These are phyloP conservation scores for Caranx ignobilis DNA, from an alignment of 2,113 vertebrate species.

Conservation along the genomic window DNA sequence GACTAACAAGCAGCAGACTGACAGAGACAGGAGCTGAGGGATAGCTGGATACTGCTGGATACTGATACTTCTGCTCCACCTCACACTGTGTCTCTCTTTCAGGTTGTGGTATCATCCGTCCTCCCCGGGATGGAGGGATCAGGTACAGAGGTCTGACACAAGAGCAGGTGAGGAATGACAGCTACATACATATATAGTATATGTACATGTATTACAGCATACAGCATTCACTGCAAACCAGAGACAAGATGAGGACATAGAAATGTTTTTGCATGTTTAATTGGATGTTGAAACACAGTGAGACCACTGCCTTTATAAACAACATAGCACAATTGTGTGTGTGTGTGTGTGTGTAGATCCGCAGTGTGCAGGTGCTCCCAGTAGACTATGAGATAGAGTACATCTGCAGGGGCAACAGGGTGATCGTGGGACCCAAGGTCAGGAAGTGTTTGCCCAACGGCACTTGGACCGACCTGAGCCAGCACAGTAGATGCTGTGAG, in stretches of 20 bases:
- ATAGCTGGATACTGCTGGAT: too few species aligned
- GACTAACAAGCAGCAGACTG: background rate
- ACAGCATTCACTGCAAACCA: too few species aligned
- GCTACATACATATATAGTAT: too few species aligned
- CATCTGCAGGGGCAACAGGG: slow-evolving; percentile 89
- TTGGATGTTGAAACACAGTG: too few species aligned
- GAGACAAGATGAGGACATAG: too few species aligned
- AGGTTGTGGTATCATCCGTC: slow-evolving; percentile 91
- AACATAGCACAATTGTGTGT: background rate
- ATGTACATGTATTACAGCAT: too few species aligned
- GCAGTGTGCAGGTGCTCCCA: slow-evolving; percentile 87
- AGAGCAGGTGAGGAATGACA: slow-evolving; percentile 83
- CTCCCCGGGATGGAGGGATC: slow-evolving; percentile 91
- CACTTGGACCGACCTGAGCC: slow-evolving; percentile 89
- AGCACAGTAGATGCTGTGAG: slow-evolving; percentile 89
- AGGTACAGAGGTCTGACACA: slow-evolving; percentile 91
- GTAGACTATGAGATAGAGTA: slow-evolving; percentile 95
- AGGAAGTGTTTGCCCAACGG: slow-evolving; percentile 90
- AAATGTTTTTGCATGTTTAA: too few species aligned
- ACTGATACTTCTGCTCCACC: background rate
- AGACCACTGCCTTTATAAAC: background rate
- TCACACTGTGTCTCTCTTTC: slow-evolving; percentile 33
- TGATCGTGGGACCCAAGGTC: slow-evolving; percentile 91
- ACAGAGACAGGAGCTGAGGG: background rate
- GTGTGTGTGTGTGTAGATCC: slow-evolving; percentile 70